Base-by-base conservation (phyloP, 2,113 vertebrate species). In the Colaptes auratus region DNA sequence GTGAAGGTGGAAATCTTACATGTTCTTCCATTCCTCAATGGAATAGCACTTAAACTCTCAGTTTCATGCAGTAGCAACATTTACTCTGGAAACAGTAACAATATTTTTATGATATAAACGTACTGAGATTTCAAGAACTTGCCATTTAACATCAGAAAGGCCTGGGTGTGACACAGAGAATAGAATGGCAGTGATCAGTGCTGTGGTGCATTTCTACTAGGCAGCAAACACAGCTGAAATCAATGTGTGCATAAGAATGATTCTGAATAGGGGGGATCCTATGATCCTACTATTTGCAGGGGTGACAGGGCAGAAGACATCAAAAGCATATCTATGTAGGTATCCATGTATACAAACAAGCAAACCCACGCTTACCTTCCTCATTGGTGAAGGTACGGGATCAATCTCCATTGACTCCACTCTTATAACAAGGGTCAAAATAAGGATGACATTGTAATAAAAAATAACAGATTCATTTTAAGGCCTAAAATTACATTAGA, bases 391-490 rank as follows among this genome's bases (percentile, higher is more conserved):
- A 88, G 97, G 87, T 58, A 92, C 9, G 88, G 88, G n/a, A 89
- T 97, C 97, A 83, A 97, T 14, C 13, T 97, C 96, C 97, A 97
- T 97, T n/a, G 90, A 48, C 21, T 97, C 96, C 72, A 80, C 36
- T 75, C 97, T 97, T 86, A 64, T 19, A 89, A 88, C 12, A 79
- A 69, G 93, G 19, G 73, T 83, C 50, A 66, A 95, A 92, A 78
- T 27, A 71, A 70, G 27, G 28, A 66, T 73, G 53, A 83, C 19
- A 90, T 86, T 64, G 16, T 65, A 90, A 87, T 46, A 85, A 90
- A 95, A 95, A 87, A 70, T 16, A 66, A 31, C 28, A 77, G 23
- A 53, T 80, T 67, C 30, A 70, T 60, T 93, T 48, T 55, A 74
- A 90, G 31, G 28, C 65, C 31, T 78, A 58, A 64, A 78, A 78